Percentiles rank a stretch among this genome's conserved stretches.
Evolutionary conservation across 2,888 invertebrate genomes (phyloP).

Genomic region (Lasius platythorax): DNA sequence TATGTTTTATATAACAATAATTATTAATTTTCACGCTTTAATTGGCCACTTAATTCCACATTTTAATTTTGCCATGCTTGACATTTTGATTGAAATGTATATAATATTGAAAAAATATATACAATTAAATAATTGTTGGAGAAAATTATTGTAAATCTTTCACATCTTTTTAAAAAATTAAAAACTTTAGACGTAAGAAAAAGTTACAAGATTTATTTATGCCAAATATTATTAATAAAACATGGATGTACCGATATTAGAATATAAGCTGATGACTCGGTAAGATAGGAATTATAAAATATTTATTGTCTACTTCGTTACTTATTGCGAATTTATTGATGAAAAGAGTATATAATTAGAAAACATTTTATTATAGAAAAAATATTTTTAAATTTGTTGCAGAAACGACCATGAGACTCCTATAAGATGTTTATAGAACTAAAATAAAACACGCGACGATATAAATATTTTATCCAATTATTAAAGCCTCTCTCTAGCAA

Average conservation of each 20-base stretch:
- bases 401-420: background rate
- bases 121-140: background rate
- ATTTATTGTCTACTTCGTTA: background rate
- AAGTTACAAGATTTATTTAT: background rate
- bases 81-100: background rate
- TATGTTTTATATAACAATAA: background rate
- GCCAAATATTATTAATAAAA: background rate
- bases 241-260: background rate
- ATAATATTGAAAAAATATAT: background rate
- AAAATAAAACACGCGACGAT: background rate
- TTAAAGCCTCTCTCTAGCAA: background rate
- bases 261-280: background rate
- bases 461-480: conserved; percentile 13
- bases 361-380: background rate
- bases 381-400: background rate
- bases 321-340: conserved; percentile 6
- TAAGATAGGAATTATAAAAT: background rate
- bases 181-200: background rate
- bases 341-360: background rate
- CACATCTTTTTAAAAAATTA: background rate
- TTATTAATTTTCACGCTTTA: background rate
- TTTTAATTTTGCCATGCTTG: background rate
- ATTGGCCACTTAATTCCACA: no score
- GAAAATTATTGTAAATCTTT: background rate
- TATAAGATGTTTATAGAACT: background rate